Evolutionary conservation across 2,797 vertebrate genomes (phyloP), one percentile per base, ranked within the genome.

Genomic region (Leucoraja ocellata): DNA sequence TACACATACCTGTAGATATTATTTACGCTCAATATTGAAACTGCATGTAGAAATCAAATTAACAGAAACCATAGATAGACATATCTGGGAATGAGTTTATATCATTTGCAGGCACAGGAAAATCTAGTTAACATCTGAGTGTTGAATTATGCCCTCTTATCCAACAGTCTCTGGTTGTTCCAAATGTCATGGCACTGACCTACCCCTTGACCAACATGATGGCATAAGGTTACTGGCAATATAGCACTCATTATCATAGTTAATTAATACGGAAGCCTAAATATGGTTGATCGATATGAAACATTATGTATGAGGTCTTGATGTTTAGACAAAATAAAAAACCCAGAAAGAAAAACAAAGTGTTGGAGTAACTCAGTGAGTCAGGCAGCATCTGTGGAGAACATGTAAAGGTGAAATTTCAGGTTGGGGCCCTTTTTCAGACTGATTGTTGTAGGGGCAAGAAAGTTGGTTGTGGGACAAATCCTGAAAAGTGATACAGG

Each of bases 21-120:
- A 68, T 88, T 88, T 36, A 16, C 36, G 61, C 63, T 88, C 63
- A 88, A 68, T 36, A 32, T 68, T 88, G 63, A 88, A 88, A 88
- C 63, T 68, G 63, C 14, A 68, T 36, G 13, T 28, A 88, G 61
- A 88, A 88, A 68, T 88, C 21, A 88, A 65, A 68, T 88, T 88
- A 88, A 68, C n/a, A 68, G 63, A 88, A 65, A 6, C 28, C 63
- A n/a, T 18, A 21, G 61, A 21, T 32, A 68, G 84, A 68, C 61
- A 88, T 68, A 32, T 32, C 63, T 88, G 58, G 81, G 46, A 84
- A 61, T 4, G 23, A 28, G 46, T 61, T 13, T 61, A 23, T 58
- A 84, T 58, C 46, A 84, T 84, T 28, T 61, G 25, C 8, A 86
- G 25, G 13, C 13, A 14, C 83, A 65, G 32, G 83, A 86, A 63